Evolutionary conservation across 2,797 vertebrate species (phyloP), one percentile per base, ranked within the genome.

Genomic region (Monodelphis domestica): DNA sequence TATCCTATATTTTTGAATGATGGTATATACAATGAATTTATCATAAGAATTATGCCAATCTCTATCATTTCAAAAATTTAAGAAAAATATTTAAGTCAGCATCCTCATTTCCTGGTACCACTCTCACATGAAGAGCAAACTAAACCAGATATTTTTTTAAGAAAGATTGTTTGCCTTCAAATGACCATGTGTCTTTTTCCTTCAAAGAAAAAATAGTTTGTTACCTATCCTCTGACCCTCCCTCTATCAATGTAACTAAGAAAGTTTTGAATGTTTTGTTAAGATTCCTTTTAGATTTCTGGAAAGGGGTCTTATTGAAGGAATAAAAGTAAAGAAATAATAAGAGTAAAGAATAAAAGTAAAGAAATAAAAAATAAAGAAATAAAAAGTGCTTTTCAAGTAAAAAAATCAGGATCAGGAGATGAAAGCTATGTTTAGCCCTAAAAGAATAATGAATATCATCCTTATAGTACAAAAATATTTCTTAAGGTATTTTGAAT

Each of bases 1-100:
- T 78, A 45, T 45, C 24, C 38, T 26, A 10, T 11, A 45, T 45
- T 78, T 78, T 78, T 38, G 17, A 78, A 92, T 4, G 1, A 87
- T 0, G 3, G 0, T n/a, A 33, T 45, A 5, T 4, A 50, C 17
- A 53, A 30, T 0, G 10, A 55, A 11, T 11, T 0, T 4, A 10
- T 50, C 24, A 54, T n/a, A 52, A 63, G 53, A 7, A 9, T 38
- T 52, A 93, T 90, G 63, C 52, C 21, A 84, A 53, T 63, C 84
- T 33, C 33, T 11, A 24, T 89, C 55, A 29, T 53, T 17, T 15
- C 89, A 33, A 52, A 6, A 87, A n/a, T 53, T 56, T n/a, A n/a
- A n/a, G n/a, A 29, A 0, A 59, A 5, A 56, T 89, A 87, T 91
- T 38, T 51, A 17, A 91, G 53, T 24, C 0, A 28, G 51, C 52